A percentile compares a stretch with the other conserved stretches of the same genome.
These are phyloP conservation scores for Boleophthalmus pectinirostris DNA, from an alignment of 2,113 vertebrate species.

Conservation along the genomic window DNA sequence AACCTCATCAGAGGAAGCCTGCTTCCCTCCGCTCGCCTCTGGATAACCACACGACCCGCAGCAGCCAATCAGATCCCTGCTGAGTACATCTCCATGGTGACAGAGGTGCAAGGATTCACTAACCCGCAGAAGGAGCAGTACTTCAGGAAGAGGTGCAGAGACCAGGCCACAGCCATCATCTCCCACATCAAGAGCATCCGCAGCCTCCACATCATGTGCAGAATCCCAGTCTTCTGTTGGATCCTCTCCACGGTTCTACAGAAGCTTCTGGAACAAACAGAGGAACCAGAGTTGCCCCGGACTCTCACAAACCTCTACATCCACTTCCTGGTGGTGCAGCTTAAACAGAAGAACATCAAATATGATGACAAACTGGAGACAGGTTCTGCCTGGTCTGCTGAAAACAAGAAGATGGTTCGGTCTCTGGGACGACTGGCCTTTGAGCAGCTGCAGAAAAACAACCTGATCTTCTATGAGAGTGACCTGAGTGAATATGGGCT, in stretches of 20 bases:
- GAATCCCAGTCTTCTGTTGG: slow-evolving; percentile 42
- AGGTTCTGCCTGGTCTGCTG: slow-evolving; percentile 18
- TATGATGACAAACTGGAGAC: neutral
- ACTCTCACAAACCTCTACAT: slow-evolving; percentile 40
- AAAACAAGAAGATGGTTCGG: slow-evolving; percentile 18
- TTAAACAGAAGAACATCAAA: slow-evolving; percentile 16
- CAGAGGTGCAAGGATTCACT: slow-evolving; percentile 20
- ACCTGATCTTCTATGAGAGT: slow-evolving; percentile 19
- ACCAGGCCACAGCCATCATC: slow-evolving; percentile 2
- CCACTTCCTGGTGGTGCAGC: slow-evolving; percentile 28
- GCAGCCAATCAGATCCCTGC: no score
- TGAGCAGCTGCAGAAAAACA: slow-evolving; percentile 36
- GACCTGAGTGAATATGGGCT: slow-evolving; percentile 8
- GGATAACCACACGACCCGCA: no score
- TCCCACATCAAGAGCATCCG: slow-evolving; percentile 21
- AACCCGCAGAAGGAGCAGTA: slow-evolving; percentile 21
- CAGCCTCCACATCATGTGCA: slow-evolving; percentile 37
- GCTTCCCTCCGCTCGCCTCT: no score
- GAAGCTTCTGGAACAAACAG: slow-evolving; percentile 12
- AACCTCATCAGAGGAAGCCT: no score
- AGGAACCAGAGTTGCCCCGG: slow-evolving; percentile 23
- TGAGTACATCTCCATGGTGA: no score
- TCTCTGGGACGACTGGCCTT: slow-evolving; percentile 29
- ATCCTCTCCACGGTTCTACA: slow-evolving; percentile 4
- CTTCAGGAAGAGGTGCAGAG: slow-evolving; percentile 19